These are phyloP conservation scores for Chamaea fasciata DNA, from an alignment of 2,113 vertebrate genomes.

Conservation along the genomic window DNA sequence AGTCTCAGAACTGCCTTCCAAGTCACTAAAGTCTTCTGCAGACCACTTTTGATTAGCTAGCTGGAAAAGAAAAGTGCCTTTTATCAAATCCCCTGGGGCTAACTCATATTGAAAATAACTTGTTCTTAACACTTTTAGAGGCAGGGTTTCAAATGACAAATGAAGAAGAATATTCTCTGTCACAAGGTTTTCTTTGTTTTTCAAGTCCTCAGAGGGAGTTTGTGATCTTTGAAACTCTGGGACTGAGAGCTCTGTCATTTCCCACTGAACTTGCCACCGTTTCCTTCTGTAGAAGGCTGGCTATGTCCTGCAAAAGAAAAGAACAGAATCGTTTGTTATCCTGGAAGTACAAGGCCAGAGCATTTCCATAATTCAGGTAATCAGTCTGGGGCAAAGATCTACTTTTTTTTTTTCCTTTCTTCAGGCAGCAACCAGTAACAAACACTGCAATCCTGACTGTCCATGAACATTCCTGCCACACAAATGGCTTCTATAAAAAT, in stretches of 20 bases:
- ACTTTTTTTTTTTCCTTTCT: not conserved
- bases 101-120: slow-evolving; percentile 25
- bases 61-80: slow-evolving; percentile 32
- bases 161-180: slow-evolving; percentile 17
- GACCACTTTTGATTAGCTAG: slow-evolving; percentile 9
- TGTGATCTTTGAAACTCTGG: not conserved
- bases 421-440: not conserved
- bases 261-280: not conserved
- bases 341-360: not conserved
- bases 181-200: slow-evolving; percentile 16
- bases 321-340: not conserved
- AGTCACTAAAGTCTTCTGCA: slow-evolving; percentile 16
- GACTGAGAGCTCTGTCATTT: not conserved
- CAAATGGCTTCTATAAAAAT: not conserved
- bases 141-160: slow-evolving; percentile 28
- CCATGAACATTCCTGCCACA: not conserved
- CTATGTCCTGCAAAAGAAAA: not conserved
- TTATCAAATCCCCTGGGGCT: slow-evolving; percentile 9
- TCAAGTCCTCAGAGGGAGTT: not conserved
- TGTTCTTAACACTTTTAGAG: not conserved
- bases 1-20: not conserved
- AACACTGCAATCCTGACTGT: not conserved
- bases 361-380: not conserved
- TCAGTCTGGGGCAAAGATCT: not conserved
- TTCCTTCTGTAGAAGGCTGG: not conserved